Conservation (phyloP, 1,140 invertebrate genomes). For the Stegodyphus dumicola region DNA sequence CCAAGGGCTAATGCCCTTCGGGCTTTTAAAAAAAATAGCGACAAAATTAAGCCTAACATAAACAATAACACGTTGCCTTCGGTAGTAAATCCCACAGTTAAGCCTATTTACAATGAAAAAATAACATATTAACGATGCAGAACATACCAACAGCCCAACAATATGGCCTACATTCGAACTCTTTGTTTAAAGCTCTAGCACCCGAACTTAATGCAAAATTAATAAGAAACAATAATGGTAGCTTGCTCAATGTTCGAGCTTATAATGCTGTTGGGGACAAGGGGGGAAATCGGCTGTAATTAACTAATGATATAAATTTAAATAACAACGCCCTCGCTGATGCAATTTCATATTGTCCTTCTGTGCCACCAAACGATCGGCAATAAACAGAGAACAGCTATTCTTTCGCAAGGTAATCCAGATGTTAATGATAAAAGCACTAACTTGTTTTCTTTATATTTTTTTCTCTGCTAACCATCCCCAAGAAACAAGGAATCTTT, state of each 20-base stretch:
- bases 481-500: too few relatives aligned
- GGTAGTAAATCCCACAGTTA: too few relatives aligned
- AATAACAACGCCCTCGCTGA: conserved; percentile 13
- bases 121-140: not conserved
- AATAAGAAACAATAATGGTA: conserved; percentile 33
- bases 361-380: not conserved
- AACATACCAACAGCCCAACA: not conserved
- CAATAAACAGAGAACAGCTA: too few relatives aligned
- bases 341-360: not conserved
- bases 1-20: too few relatives aligned
- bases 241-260: conserved; percentile 24
- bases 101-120: too few relatives aligned
- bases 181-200: not conserved
- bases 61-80: too few relatives aligned
- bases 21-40: too few relatives aligned
- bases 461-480: too few relatives aligned
- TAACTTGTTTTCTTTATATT: too few relatives aligned
- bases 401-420: too few relatives aligned
- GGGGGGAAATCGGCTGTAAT: conserved; percentile 25
- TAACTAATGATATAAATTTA: conserved; percentile 34
- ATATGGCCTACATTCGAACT: conserved; percentile 23
- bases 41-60: too few relatives aligned
- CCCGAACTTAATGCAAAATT: not conserved
- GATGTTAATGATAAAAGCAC: too few relatives aligned
- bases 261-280: conserved; percentile 12